These are phyloP conservation scores for Agrypnus murinus DNA, from an alignment of 2,888 invertebrate species.

Conservation along the genomic window DNA sequence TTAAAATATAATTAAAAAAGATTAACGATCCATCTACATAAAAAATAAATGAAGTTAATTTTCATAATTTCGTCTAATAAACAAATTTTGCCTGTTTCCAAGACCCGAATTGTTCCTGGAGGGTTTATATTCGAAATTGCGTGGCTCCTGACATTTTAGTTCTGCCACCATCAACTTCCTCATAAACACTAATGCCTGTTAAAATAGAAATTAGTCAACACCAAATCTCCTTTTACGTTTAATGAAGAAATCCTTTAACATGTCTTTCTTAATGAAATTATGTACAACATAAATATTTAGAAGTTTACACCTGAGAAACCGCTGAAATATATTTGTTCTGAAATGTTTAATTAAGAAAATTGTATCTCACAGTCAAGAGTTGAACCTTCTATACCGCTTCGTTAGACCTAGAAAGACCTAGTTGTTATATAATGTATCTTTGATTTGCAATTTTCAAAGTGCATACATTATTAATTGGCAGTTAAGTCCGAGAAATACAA, in stretches of 20 bases:
- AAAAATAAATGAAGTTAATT: neutral
- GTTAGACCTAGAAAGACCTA: no score
- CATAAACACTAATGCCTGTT: conserved; percentile 34
- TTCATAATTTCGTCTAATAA: neutral
- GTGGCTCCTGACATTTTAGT: conserved; percentile 39
- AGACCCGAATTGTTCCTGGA: conserved; percentile 8
- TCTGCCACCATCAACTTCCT: conserved; percentile 28
- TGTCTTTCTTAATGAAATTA: conserved; percentile 30
- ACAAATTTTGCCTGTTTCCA: neutral
- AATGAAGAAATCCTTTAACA: conserved; percentile 25
- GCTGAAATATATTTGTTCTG: neutral
- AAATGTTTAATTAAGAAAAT: conserved; percentile 1
- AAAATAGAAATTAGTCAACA: conserved; percentile 31
- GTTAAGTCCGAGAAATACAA: conserved; percentile 42
- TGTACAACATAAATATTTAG: conserved; percentile 1
- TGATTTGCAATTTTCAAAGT: conserved; percentile 35
- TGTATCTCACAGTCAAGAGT: neutral
- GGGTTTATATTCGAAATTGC: conserved; percentile 29
- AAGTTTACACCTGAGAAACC: neutral
- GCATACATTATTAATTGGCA: conserved; percentile 42
- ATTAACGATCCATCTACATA: neutral
- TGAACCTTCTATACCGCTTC: no score
- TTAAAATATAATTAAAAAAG: no score
- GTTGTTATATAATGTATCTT: neutral
- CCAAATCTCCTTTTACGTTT: conserved; percentile 27